phyloP scores from a whole-genome alignment of 2,113 vertebrate species.

The Tichodroma muraria region DNA sequence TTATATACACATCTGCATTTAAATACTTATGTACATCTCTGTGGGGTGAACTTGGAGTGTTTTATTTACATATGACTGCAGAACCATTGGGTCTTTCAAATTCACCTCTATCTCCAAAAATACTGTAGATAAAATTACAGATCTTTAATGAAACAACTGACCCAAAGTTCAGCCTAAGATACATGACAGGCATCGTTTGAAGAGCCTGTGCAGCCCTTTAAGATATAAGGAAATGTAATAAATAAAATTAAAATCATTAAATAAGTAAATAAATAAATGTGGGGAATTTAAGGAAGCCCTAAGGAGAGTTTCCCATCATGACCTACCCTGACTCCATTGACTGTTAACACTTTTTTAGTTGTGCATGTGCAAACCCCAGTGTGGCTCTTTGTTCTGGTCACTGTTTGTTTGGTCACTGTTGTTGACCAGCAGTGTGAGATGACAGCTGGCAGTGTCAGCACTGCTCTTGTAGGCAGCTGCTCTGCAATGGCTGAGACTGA shows the following conservation, averaged over 20 bases:
- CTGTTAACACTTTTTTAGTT: not conserved
- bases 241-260: not conserved
- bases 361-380: not conserved
- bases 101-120: not conserved
- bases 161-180: not conserved
- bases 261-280: not conserved
- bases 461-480: not conserved
- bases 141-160: not conserved
- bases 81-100: not conserved
- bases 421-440: not conserved
- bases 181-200: not conserved
- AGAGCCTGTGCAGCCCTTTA: not conserved
- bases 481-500: not conserved
- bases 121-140: not conserved
- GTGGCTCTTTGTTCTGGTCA: not conserved
- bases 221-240: not conserved
- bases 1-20: not conserved
- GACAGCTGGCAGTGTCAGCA: not conserved
- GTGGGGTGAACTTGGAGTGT: not conserved
- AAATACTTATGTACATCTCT: not conserved
- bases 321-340: not conserved
- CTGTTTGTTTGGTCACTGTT: too few species aligned
- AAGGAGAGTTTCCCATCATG: not conserved
- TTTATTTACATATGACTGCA: not conserved
- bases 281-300: not conserved